These are phyloP conservation scores for Neoaliturus tenellus DNA, from an alignment of 2,888 invertebrate genomes.

Conservation along the genomic window DNA sequence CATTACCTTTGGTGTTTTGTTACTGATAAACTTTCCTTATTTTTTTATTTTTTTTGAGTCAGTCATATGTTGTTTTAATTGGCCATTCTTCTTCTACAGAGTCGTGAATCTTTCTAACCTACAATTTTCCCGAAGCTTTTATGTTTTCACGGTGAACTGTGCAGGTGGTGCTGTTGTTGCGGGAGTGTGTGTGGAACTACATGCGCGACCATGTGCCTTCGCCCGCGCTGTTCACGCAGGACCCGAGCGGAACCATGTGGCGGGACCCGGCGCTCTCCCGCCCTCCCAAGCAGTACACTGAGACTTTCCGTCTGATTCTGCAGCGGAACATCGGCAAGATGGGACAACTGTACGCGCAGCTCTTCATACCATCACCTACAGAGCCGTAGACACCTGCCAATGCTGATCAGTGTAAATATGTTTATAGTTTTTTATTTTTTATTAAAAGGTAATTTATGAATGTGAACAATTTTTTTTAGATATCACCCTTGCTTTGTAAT, in stretches of 20 bases:
- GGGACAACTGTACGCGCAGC: slow-evolving; percentile 85
- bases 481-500: no score
- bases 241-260: slow-evolving; percentile 77
- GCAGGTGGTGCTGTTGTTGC: slow-evolving; percentile 86
- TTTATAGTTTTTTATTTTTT: not conserved
- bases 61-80: no score
- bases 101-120: no score
- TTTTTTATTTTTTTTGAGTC: no score
- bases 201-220: slow-evolving; percentile 93
- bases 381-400: slow-evolving; percentile 6
- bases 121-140: no score
- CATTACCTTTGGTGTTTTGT: no score
- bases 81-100: no score
- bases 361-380: slow-evolving; percentile 74
- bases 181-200: slow-evolving; percentile 94
- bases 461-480: no score
- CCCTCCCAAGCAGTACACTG: slow-evolving; percentile 85
- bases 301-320: slow-evolving; percentile 86
- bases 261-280: slow-evolving; percentile 83
- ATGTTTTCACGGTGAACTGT: no score
- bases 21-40: no score
- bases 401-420: slow-evolving; percentile 14
- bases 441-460: no score
- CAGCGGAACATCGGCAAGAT: slow-evolving; percentile 86
- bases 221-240: slow-evolving; percentile 85